phyloP scores from a whole-genome alignment of 2,113 vertebrate species.

The Uria lomvia region DNA sequence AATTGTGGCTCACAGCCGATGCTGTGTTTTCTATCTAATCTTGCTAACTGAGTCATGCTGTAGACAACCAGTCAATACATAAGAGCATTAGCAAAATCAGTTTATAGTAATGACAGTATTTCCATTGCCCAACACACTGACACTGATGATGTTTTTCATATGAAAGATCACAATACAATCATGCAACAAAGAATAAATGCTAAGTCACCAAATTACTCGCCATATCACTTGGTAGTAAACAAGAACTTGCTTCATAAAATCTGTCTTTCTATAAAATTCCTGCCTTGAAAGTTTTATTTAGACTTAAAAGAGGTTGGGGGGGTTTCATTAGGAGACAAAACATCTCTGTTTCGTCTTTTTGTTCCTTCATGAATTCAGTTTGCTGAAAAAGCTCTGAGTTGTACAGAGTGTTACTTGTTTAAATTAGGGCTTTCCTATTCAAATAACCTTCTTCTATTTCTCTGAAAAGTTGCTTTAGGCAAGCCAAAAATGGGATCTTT shows the following conservation, averaged over 20 bases:
- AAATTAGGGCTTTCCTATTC: constrained; percentile 6
- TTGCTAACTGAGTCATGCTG: neutral
- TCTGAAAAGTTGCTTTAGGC: neutral
- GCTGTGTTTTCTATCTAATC: neutral
- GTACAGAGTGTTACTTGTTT: constrained; percentile 20
- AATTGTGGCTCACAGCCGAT: neutral
- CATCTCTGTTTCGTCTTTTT: neutral
- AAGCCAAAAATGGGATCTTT: constrained; percentile 30
- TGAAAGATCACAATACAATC: neutral
- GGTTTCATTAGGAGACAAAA: neutral
- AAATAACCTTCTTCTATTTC: constrained; percentile 13
- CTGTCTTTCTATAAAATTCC: neutral
- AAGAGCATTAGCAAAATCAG: neutral
- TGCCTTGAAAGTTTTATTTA: neutral
- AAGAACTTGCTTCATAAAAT: neutral
- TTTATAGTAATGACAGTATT: neutral
- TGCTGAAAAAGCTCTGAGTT: neutral
- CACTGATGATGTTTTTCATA: neutral
- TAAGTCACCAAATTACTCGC: neutral
- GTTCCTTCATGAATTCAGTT: neutral
- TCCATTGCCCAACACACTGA: neutral
- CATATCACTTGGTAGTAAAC: neutral
- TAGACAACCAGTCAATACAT: neutral
- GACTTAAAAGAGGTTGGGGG: neutral
- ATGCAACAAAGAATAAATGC: neutral